phyloP scores from a whole-genome alignment of 2,888 invertebrate species.

The Caenorhabditis becei region DNA sequence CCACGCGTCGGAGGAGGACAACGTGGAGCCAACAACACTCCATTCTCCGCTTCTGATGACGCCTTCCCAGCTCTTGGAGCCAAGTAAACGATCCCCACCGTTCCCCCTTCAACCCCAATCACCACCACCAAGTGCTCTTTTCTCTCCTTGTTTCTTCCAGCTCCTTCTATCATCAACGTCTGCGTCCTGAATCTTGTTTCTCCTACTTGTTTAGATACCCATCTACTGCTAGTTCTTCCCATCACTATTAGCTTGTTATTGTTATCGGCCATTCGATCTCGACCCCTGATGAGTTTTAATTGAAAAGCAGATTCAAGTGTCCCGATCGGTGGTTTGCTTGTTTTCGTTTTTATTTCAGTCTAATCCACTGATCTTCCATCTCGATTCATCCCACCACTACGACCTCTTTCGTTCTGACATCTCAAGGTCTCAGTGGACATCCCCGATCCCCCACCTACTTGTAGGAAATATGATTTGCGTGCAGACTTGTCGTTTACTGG shows the following conservation, averaged over 20 bases:
- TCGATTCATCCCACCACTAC: constrained; percentile 25
- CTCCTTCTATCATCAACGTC: constrained; percentile 36
- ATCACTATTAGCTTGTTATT: constrained; percentile 56
- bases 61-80: constrained; percentile 78
- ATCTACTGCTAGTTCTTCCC: constrained; percentile 28
- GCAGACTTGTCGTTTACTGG: constrained; percentile 52
- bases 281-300: constrained; percentile 53
- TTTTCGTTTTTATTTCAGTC: constrained; percentile 54
- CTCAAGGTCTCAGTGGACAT: constrained; percentile 42
- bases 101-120: constrained; percentile 13
- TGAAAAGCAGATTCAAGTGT: constrained; percentile 15
- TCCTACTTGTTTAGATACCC: constrained; percentile 33
- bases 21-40: constrained; percentile 38
- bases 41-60: constrained; percentile 73
- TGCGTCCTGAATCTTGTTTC: constrained; percentile 57
- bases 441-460: constrained; percentile 34
- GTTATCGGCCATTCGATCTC: constrained; percentile 65
- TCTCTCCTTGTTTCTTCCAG: constrained; percentile 40
- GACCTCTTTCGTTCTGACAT: constrained; percentile 45
- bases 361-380: constrained; percentile 55
- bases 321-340: constrained; percentile 60
- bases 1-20: constrained; percentile 39
- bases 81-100: constrained; percentile 55
- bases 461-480: constrained; percentile 56
- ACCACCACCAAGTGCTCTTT: constrained; percentile 49